A percentile compares a stretch with the other conserved stretches of the same genome.
Conservation (phyloP, 2,888 invertebrate genomes). For the Drosophila recens region DNA sequence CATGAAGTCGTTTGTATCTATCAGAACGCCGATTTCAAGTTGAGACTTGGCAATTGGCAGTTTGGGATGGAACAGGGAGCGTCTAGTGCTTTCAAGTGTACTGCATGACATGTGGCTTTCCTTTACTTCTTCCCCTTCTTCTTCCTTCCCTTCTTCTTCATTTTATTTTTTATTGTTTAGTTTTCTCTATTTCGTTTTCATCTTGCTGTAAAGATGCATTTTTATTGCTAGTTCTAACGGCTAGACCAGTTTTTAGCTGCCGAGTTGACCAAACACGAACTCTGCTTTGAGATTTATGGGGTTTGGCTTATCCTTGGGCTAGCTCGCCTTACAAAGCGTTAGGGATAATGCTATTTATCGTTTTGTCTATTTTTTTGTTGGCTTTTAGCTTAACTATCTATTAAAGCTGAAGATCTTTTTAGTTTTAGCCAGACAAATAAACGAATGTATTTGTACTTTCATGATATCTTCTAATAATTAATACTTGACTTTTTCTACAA, state of each 20-base stretch:
- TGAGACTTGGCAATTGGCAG: constrained; percentile 21
- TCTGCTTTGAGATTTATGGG: constrained; percentile 69
- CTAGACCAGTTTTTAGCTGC: constrained; percentile 75
- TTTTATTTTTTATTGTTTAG: constrained; percentile 33
- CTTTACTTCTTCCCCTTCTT: constrained; percentile 26
- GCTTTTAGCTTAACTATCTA: constrained; percentile 31
- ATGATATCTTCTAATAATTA: neutral
- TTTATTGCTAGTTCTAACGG: constrained; percentile 70
- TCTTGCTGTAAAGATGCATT: constrained; percentile 30
- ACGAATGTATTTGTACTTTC: constrained; percentile 13
- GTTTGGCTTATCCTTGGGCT: constrained; percentile 42
- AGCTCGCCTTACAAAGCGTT: constrained; percentile 10
- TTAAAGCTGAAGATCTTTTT: constrained; percentile 7
- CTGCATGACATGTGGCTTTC: constrained; percentile 71
- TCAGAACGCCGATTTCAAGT: constrained; percentile 57
- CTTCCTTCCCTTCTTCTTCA: constrained; percentile 6
- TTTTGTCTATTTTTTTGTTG: constrained; percentile 12
- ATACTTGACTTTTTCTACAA: neutral
- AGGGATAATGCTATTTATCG: constrained; percentile 37
- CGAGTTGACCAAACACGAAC: constrained; percentile 63
- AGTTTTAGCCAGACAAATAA: constrained; percentile 18
- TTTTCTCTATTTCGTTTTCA: constrained; percentile 30
- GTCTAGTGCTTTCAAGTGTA: constrained; percentile 57
- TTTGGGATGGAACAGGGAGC: constrained; percentile 38
- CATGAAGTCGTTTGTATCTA: constrained; percentile 79